Percentiles rank a stretch among this genome's conserved stretches.
These are phyloP conservation scores for Jordanella pulchra DNA, from an alignment of 2,797 vertebrate genomes.

Conservation along the genomic window DNA sequence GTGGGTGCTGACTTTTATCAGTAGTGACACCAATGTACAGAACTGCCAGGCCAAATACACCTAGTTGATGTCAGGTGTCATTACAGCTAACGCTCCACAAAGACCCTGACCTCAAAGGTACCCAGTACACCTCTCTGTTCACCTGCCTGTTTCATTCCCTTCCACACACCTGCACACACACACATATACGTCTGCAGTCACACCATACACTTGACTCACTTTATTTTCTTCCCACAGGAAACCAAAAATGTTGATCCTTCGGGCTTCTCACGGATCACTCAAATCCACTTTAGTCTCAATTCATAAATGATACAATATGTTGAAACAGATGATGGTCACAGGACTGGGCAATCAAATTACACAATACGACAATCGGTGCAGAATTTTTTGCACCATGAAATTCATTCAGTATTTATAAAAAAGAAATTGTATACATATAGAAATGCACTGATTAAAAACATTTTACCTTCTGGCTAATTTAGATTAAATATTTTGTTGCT, in stretches of 20 bases:
- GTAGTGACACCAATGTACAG: conserved; percentile 77
- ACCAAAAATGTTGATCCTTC: conserved; percentile 21
- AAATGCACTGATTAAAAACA: not conserved
- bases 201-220: conserved; percentile 21
- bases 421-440: not conserved
- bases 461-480: not conserved
- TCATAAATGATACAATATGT: conserved; percentile 12
- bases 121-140: conserved; percentile 54
- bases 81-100: conserved; percentile 77
- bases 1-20: conserved; percentile 74
- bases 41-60: conserved; percentile 78
- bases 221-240: conserved; percentile 26
- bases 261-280: conserved; percentile 13
- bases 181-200: conserved; percentile 36
- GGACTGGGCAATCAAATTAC: conserved; percentile 2
- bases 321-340: not conserved
- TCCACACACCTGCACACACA: conserved; percentile 53
- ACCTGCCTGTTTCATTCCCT: conserved; percentile 48
- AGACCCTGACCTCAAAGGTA: conserved; percentile 75
- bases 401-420: too few species aligned
- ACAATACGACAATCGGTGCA: not conserved
- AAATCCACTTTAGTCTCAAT: conserved; percentile 19
- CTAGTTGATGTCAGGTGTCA: conserved; percentile 75
- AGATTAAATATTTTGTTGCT: not conserved
- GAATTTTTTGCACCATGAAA: not conserved